These are phyloP conservation scores for Plodia interpunctella DNA, from an alignment of 1,140 invertebrate genomes.

Conservation along the genomic window DNA sequence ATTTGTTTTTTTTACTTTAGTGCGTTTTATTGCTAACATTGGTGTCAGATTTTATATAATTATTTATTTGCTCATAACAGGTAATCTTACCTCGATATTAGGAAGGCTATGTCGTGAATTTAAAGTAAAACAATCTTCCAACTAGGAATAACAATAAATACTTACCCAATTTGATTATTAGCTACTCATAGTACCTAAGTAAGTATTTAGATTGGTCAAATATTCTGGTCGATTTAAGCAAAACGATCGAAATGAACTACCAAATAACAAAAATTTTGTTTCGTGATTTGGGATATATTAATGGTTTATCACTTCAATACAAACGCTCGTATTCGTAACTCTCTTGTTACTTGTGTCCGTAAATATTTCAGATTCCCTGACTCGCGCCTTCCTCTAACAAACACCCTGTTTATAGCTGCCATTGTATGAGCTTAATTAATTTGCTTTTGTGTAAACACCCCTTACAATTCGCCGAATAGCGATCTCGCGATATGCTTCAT, in stretches of 20 bases:
- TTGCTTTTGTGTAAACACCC: slow-evolving; percentile 59
- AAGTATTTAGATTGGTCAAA: too few species aligned
- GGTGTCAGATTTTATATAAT: too few species aligned
- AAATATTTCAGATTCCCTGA: slow-evolving; percentile 19
- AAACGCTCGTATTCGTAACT: slow-evolving; percentile 8
- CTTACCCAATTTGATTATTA: too few species aligned
- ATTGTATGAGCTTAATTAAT: slow-evolving; percentile 64
- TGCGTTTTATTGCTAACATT: too few species aligned
- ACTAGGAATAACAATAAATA: too few species aligned
- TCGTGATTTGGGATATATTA: background rate
- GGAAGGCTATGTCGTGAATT: too few species aligned
- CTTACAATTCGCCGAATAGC: slow-evolving; percentile 34
- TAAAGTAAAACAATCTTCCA: too few species aligned
- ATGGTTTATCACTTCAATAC: slow-evolving; percentile 2
- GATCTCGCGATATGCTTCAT: slow-evolving; percentile 16
- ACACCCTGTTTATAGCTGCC: slow-evolving; percentile 41
- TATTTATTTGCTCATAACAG: too few species aligned
- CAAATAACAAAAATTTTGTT: background rate
- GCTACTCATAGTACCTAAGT: too few species aligned
- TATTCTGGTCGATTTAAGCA: too few species aligned
- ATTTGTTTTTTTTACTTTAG: too few species aligned
- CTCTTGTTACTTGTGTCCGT: slow-evolving; percentile 19
- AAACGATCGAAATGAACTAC: slow-evolving; percentile 7
- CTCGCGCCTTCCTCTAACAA: slow-evolving; percentile 36
- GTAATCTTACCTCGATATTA: too few species aligned